Base-by-base conservation (phyloP, 1,140 invertebrate genomes). In the Trichoplusia ni region DNA sequence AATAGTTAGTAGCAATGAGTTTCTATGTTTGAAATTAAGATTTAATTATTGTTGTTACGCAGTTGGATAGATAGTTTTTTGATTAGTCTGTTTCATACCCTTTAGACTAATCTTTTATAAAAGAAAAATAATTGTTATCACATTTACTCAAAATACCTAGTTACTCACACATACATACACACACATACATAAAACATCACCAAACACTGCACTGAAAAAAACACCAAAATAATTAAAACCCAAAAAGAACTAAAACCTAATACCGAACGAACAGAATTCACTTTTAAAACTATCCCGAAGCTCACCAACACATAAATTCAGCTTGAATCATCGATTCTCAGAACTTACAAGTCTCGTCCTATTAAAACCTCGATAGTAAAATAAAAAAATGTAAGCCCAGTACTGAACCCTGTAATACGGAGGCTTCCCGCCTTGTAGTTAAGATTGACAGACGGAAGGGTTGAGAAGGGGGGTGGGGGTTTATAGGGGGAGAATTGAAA, bases 401-500 rank as follows among this genome's bases (percentile, higher is more conserved):
- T 82, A 81, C 77, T 81, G 79, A 84, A 84, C 80, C 75, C 77
- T 79, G 80, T 85, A 84, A 79, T 81, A 44, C 69, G 62, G 64
- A 64, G 73, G 56, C 51, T 78, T 79, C 81, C 83, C 82, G 80
- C 81, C 79, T 85, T 85, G 82, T 82, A 86, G 86, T 86, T 89
- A 89, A 89, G 86, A 89, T 89, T 89, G 86, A 89, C 86, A 89
- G 86, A 87, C 86, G 82, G 75, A 81, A 82, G 84, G 85, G 84
- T 86, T 79, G 82, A 76, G 72, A 73, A 38, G 67, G 71, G 71
- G 73, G 74, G 77, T 75, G 73, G 77, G 71, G 71, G 77, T 75
- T 60, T 71, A 80, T 75, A 80, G 76, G 78, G 82, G 77, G 83
- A 40, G 82, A 79, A 84, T 86, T 86, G 84, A 86, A 84, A 86